A percentile compares a stretch with the other conserved stretches of the same genome.
These are phyloP conservation scores for Gobiocypris rarus DNA, from an alignment of 2,113 vertebrate genomes.

Conservation along the genomic window DNA sequence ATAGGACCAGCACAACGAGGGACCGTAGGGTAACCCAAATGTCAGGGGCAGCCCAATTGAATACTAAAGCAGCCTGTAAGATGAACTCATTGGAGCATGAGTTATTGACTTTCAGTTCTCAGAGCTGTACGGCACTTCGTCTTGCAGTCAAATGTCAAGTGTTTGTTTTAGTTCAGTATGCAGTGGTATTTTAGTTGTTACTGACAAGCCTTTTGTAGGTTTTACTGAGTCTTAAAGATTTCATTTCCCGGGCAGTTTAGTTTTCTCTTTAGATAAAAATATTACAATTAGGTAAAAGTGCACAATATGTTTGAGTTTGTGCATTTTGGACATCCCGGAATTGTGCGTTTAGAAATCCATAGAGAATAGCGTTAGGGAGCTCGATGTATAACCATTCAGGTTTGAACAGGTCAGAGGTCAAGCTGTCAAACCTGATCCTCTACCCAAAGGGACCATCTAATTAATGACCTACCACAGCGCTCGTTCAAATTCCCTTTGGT, in stretches of 20 bases:
- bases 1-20: slow-evolving; percentile 10
- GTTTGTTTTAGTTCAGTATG: slow-evolving; percentile 55
- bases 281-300: not conserved
- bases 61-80: slow-evolving; percentile 55
- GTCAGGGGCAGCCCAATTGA: slow-evolving; percentile 51
- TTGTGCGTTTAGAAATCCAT: slow-evolving; percentile 23
- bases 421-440: slow-evolving; percentile 38
- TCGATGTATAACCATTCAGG: slow-evolving; percentile 48
- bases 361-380: slow-evolving; percentile 21
- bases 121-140: slow-evolving; percentile 30
- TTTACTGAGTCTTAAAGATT: slow-evolving; percentile 1
- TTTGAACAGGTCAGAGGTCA: slow-evolving; percentile 55
- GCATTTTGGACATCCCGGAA: slow-evolving; percentile 16
- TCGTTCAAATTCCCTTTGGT: slow-evolving; percentile 6
- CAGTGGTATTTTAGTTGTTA: slow-evolving; percentile 30
- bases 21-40: slow-evolving; percentile 52
- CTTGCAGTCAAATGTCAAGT: slow-evolving; percentile 51
- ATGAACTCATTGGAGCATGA: slow-evolving; percentile 51
- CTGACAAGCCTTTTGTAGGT: slow-evolving; percentile 7
- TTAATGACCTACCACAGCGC: slow-evolving; percentile 39
- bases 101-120: slow-evolving; percentile 60
- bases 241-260: not conserved
- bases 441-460: slow-evolving; percentile 20
- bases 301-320: not conserved
- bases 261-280: not conserved